Percentiles rank a stretch among this genome's conserved stretches.
phyloP scores from a whole-genome alignment of 2,888 invertebrate species.

The Cephus spinipes region DNA sequence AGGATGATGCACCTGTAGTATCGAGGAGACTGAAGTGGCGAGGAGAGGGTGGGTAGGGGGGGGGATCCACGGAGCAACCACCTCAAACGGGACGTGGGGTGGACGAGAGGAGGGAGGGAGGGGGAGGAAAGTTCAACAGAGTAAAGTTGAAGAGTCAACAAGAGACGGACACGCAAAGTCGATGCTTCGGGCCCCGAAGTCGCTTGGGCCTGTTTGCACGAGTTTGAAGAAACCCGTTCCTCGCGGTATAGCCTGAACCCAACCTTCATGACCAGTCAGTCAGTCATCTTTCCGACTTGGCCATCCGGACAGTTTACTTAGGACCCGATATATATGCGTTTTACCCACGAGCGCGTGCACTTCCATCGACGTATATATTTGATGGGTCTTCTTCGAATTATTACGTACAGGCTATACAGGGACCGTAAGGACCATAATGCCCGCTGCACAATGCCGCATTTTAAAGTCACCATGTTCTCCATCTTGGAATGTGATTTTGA shows the following conservation, averaged over 20 bases:
- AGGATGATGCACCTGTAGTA: no score
- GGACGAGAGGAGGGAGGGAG: constrained; percentile 21
- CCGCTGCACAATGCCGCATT: no score
- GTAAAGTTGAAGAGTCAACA: constrained; percentile 64
- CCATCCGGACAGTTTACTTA: constrained; percentile 23
- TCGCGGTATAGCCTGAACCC: constrained; percentile 9
- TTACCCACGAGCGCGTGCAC: constrained; percentile 12
- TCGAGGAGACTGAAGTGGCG: no score
- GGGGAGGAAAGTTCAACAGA: constrained; percentile 34
- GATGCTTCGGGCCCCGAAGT: constrained; percentile 8
- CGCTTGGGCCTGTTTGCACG: constrained; percentile 58
- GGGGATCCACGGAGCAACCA: no score
- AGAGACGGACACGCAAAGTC: constrained; percentile 30
- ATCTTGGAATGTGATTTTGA: no score
- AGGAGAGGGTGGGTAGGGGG: no score
- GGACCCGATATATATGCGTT: constrained; percentile 23
- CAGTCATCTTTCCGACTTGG: neutral
- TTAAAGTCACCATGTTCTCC: no score
- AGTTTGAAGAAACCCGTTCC: constrained; percentile 63
- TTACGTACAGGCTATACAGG: no score
- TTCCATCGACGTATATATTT: no score
- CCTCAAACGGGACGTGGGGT: constrained; percentile 11
- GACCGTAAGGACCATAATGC: no score
- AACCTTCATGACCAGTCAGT: no score
- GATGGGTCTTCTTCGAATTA: no score